phyloP scores from a whole-genome alignment of 2,888 invertebrate genomes.

The Mesorhabditis spiculigera region DNA sequence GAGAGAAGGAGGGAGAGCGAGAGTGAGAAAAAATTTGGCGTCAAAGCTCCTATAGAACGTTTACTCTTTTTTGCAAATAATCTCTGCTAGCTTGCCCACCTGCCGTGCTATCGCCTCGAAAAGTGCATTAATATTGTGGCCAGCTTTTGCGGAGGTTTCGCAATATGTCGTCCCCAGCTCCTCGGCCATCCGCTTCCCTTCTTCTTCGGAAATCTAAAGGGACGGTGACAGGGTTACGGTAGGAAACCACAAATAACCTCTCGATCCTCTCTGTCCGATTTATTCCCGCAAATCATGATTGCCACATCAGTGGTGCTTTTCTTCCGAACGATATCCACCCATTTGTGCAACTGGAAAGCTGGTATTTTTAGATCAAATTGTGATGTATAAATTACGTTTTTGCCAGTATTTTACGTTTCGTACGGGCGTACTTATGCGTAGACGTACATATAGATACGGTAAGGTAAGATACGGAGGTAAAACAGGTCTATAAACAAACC shows the following conservation, averaged over 20 bases:
- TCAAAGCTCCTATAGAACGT: too few relatives aligned
- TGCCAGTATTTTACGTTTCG: too few relatives aligned
- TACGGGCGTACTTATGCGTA: too few relatives aligned
- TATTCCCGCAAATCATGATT: neutral
- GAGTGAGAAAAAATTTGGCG: too few relatives aligned
- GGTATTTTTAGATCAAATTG: too few relatives aligned
- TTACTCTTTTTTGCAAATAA: too few relatives aligned
- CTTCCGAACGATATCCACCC: neutral
- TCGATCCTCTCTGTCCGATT: neutral
- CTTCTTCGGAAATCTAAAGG: slow-evolving; percentile 1
- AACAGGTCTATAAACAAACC: neutral
- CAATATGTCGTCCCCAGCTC: neutral
- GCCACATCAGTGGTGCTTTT: neutral
- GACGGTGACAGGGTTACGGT: neutral
- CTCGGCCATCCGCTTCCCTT: neutral
- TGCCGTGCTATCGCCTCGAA: slow-evolving; percentile 5
- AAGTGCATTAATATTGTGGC: neutral
- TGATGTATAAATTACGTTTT: too few relatives aligned
- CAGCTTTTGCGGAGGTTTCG: neutral
- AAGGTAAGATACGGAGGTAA: too few relatives aligned
- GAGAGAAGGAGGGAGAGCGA: too few relatives aligned
- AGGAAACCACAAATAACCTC: neutral
- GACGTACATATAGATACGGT: too few relatives aligned
- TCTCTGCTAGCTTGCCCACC: neutral
- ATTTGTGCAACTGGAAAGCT: neutral